Evolutionary conservation across 2,797 vertebrate genomes (phyloP).

Genomic region (Scyliorhinus canicula): DNA sequence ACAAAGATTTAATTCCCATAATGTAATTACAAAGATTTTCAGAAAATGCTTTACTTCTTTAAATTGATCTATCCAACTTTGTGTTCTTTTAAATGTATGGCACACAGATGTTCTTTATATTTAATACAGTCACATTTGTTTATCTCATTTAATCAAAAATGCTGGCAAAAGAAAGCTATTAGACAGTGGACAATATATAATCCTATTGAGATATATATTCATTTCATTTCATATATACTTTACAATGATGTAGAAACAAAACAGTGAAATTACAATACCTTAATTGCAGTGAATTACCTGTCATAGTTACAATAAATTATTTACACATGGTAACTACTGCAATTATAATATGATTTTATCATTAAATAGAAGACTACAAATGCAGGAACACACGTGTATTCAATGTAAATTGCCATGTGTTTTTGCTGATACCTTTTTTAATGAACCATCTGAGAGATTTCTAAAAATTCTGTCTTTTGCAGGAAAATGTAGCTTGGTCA

Average conservation of each 20-base stretch:
- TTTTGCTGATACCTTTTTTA: background rate
- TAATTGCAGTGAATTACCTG: background rate
- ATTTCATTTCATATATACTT: too few species aligned
- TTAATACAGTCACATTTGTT: constrained; percentile 48
- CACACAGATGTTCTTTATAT: constrained; percentile 60
- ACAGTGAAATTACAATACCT: background rate
- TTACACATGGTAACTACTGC: constrained; percentile 12
- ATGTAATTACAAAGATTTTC: constrained; percentile 18
- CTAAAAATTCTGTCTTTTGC: constrained; percentile 47
- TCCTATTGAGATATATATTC: background rate
- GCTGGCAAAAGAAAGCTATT: background rate
- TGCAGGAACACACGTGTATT: constrained; percentile 15
- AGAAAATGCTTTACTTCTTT: constrained; percentile 21
- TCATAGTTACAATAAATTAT: constrained; percentile 18
- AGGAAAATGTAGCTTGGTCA: constrained; percentile 63
- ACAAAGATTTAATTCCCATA: background rate
- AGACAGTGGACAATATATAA: background rate
- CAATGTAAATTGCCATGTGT: background rate
- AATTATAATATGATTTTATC: constrained; percentile 7
- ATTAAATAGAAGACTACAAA: background rate
- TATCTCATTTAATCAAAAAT: background rate
- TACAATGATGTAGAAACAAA: background rate
- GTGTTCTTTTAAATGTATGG: constrained; percentile 52
- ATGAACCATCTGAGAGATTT: background rate
- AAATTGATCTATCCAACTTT: constrained; percentile 34